These are phyloP conservation scores for Pogonognathellus flavescens DNA, from an alignment of 1,140 invertebrate genomes.

Conservation along the genomic window DNA sequence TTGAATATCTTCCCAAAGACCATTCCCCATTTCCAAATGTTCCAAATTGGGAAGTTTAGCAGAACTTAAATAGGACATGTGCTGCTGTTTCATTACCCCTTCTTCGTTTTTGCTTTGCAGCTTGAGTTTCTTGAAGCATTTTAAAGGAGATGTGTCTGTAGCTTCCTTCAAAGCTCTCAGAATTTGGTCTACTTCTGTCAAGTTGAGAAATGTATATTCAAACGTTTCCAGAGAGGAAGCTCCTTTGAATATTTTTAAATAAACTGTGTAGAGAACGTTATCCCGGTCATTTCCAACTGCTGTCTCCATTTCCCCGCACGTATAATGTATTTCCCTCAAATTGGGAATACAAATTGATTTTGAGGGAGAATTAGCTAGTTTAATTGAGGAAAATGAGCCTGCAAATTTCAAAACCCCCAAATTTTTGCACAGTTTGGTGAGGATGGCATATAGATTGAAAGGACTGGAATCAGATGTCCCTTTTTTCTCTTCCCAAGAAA, in stretches of 20 bases:
- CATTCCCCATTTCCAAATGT: constrained; percentile 54
- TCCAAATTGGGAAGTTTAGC: constrained; percentile 1
- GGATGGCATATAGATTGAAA: constrained; percentile 19
- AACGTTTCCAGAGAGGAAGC: background rate
- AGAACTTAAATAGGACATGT: background rate
- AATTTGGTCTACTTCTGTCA: constrained; percentile 16
- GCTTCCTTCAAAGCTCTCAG: constrained; percentile 5
- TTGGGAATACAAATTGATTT: background rate
- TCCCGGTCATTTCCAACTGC: background rate
- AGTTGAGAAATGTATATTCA: constrained; percentile 18
- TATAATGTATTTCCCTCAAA: constrained; percentile 17
- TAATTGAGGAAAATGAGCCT: background rate
- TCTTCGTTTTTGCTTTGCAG: constrained; percentile 2
- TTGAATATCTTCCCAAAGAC: constrained; percentile 55
- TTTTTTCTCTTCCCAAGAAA: constrained; percentile 25
- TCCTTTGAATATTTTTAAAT: constrained; percentile 18
- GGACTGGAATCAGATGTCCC: background rate
- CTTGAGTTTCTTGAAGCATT: background rate
- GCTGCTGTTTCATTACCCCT: constrained; percentile 36
- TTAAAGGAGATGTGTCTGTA: background rate
- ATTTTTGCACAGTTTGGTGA: constrained; percentile 42
- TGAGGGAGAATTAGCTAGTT: background rate
- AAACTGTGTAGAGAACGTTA: background rate
- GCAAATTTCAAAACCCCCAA: constrained; percentile 14
- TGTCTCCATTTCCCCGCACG: background rate